Conservation (phyloP, 2,113 vertebrate species). For the Athene noctua region DNA sequence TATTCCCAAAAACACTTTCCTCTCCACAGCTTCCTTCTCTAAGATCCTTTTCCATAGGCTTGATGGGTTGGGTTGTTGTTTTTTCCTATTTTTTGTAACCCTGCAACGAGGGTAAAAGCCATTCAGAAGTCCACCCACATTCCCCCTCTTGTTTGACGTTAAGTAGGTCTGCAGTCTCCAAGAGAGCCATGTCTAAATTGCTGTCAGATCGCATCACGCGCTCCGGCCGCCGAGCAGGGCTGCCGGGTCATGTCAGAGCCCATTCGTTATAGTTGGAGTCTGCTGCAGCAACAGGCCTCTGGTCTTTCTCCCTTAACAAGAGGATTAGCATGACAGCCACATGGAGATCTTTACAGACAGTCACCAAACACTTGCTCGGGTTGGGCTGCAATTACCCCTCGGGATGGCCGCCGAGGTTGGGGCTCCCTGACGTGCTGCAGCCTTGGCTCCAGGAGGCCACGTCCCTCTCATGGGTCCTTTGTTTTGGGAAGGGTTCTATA, state of each 20-base stretch:
- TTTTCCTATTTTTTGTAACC: background rate
- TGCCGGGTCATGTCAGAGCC: background rate
- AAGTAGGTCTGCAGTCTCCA: background rate
- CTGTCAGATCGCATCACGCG: background rate
- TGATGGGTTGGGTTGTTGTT: no score
- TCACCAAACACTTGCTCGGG: background rate
- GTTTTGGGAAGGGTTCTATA: background rate
- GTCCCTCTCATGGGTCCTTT: background rate
- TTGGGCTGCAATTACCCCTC: background rate
- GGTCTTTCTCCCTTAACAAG: slow-evolving; percentile 9
- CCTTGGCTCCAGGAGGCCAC: background rate
- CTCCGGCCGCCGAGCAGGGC: background rate
- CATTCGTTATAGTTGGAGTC: background rate
- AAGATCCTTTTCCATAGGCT: background rate
- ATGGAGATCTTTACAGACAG: background rate
- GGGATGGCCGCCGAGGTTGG: background rate
- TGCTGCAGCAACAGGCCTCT: background rate
- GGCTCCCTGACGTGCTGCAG: background rate
- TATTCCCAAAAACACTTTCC: background rate
- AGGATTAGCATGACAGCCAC: background rate
- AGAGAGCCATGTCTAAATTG: background rate
- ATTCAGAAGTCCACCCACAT: background rate
- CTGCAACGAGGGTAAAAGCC: background rate
- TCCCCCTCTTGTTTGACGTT: background rate
- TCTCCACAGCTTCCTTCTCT: background rate